Evolutionary conservation across 1,140 invertebrate genomes (phyloP), one percentile per base, ranked within the genome.

Genomic region (Drosophila albomicans): DNA sequence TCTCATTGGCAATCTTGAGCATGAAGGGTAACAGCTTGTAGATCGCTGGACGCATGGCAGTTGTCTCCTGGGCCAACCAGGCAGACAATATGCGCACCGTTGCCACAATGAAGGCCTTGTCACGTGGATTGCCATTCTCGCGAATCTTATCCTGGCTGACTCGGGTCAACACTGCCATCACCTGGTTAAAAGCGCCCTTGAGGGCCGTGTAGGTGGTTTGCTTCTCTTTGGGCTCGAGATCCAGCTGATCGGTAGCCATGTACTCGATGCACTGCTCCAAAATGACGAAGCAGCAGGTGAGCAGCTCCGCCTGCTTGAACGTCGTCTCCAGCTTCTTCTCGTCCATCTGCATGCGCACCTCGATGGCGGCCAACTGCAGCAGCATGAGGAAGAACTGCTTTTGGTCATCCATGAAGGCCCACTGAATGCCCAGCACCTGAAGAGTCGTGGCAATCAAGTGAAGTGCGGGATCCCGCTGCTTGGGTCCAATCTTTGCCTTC

Each of bases 271-370:
- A 96, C 32, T 95, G 93, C 92, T 99, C 98, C 38, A 99, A 93
- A 38, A 98, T 95, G 51, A 95, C 94, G 78, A 98, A 99, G 87
- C 97, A 98, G 45, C 96, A 94, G 16, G 95, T 96, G 1, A 98
- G 94, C 13, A 98, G 93, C 56, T 97, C 95, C 25, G 94, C 95
- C 93, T 97, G 95, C 30, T 94, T 93, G 82, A 96, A 94, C 5
- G 97, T 95, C 91, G 96, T 94, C 91, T 97, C 96, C 69, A 98
- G 94, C 82, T 95, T 95, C 78, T 96, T 96, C 71, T 97, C 96
- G 91, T 99, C 98, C 46, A 98, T 93, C 81, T 97, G 96, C 97
- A 99, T 98, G 81, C 97, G 94, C 2, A 98, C 95, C 94, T 99
- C 98, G 90, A 99, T 97, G 56, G 97, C 97, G 74, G 96, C 95